Base-by-base conservation (phyloP, 1,140 invertebrate genomes). In the Homarus americanus region DNA sequence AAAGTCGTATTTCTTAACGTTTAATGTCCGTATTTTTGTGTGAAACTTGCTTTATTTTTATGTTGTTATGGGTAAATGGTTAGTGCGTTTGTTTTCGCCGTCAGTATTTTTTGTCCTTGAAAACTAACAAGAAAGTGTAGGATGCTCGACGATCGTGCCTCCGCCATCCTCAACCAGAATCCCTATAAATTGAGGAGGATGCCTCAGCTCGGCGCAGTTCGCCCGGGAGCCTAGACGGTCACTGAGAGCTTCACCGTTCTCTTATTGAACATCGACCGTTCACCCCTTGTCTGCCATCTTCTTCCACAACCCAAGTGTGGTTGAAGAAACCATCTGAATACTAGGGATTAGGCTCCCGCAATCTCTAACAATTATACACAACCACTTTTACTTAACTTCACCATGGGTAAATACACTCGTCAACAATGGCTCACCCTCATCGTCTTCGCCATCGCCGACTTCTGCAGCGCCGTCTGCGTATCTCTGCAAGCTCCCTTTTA, bases 381-480 rank as follows among this genome's bases (percentile, higher is more conserved):
- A 63, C 53, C 15, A 24, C 58, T 32, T 4, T 28, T 49, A 75
- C 49, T 24, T 32, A 80, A 24, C 15, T 20, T 32, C 49, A 79
- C 32, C 58, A 85, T 88, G 49, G 88, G 76, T 3, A 94, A 95
- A 85, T 97, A 97, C 93, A 96, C 96, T 1, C 96, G 95, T 93
- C 95, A 97, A 93, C 97, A 98, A 94, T 97, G 97, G 97, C 94
- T 97, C 91, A 97, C 97, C 0, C 95, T 98, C 24, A 95, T 97
- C 34, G 96, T 97, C 79, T 97, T 98, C 93, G 96, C 96, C 53
- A 96, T 98, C 91, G 97, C 97, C 9, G 97, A 98, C 94, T 97
- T 98, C 93, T 97, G 97, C 93, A 98, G 97, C 94, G 97, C 97
- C 17, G 96, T 98, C 84, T 98, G 97, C 93, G 97, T 98, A 2